Percentiles rank a stretch among this genome's conserved stretches.
Evolutionary conservation across 2,888 invertebrate genomes (phyloP).

Genomic region (Eristalis pertinax): DNA sequence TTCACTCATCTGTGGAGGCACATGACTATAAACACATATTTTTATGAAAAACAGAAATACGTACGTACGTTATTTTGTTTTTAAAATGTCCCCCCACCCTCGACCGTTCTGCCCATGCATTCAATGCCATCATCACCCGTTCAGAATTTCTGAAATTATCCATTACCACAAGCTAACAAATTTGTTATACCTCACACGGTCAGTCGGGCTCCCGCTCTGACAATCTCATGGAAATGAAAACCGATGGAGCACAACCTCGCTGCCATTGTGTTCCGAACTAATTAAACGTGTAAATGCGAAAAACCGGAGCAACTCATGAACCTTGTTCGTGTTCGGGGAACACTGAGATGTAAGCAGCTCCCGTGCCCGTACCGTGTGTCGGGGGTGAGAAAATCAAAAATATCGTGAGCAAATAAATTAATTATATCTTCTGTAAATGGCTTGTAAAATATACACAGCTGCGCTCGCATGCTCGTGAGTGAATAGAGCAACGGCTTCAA

Average conservation of each 20-base stretch:
- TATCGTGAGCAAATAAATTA: conserved; percentile 37
- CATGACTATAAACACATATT: neutral
- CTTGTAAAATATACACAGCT: neutral
- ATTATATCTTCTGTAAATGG: conserved; percentile 26
- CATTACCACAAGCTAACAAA: conserved; percentile 3
- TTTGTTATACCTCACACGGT: conserved; percentile 4
- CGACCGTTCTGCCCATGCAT: neutral
- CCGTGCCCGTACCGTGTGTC: neutral
- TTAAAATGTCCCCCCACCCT: neutral
- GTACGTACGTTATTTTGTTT: neutral
- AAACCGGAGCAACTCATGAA: conserved; percentile 16
- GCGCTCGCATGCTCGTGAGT: neutral
- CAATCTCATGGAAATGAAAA: conserved; percentile 20
- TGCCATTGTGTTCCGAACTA: conserved; percentile 17
- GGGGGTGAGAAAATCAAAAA: conserved; percentile 20
- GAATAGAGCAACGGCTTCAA: neutral
- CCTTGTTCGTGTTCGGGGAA: conserved; percentile 17
- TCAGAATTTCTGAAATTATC: neutral
- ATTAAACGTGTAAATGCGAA: conserved; percentile 44
- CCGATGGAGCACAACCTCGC: conserved; percentile 13
- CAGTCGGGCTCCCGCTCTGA: neutral
- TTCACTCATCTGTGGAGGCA: neutral
- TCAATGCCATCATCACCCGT: neutral
- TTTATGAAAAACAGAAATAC: neutral
- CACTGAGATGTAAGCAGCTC: conserved; percentile 8